phyloP scores from a whole-genome alignment of 2,888 invertebrate genomes.

The Synanthedon andrenaeformis region DNA sequence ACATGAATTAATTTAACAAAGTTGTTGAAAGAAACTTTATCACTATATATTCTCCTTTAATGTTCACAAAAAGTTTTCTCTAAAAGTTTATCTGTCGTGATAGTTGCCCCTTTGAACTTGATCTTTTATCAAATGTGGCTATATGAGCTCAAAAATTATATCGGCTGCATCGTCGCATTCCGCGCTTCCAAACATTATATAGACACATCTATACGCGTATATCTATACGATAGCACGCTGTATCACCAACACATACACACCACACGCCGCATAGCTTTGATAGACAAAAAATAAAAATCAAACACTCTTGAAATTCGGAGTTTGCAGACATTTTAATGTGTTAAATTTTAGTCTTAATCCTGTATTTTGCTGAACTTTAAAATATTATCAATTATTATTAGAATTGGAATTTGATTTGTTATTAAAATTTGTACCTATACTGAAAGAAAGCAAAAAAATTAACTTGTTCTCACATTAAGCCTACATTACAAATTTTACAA shows the following conservation, averaged over 20 bases:
- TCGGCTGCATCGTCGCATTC: conserved; percentile 46
- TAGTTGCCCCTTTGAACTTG: conserved; percentile 62
- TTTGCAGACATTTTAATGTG: too few species aligned
- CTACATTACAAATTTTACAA: too few species aligned
- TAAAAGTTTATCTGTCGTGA: conserved; percentile 26
- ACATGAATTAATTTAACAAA: too few species aligned
- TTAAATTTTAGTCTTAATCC: too few species aligned
- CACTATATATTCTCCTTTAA: neutral
- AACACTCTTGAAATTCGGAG: neutral
- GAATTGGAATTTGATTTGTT: too few species aligned
- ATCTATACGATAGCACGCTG: too few species aligned
- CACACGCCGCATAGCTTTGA: neutral
- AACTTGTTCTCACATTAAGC: too few species aligned
- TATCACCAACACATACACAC: neutral
- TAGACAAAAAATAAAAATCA: neutral
- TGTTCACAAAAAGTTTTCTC: conserved; percentile 7
- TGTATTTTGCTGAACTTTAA: too few species aligned
- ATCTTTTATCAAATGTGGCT: conserved; percentile 56
- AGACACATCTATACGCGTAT: conserved; percentile 1
- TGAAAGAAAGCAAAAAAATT: too few species aligned
- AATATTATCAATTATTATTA: too few species aligned
- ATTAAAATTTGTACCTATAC: too few species aligned
- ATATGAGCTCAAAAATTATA: conserved; percentile 47
- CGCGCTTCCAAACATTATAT: conserved; percentile 29
- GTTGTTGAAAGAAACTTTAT: too few species aligned